These are phyloP conservation scores for Bovichtus variegatus DNA, from an alignment of 2,797 vertebrate genomes.

Conservation along the genomic window DNA sequence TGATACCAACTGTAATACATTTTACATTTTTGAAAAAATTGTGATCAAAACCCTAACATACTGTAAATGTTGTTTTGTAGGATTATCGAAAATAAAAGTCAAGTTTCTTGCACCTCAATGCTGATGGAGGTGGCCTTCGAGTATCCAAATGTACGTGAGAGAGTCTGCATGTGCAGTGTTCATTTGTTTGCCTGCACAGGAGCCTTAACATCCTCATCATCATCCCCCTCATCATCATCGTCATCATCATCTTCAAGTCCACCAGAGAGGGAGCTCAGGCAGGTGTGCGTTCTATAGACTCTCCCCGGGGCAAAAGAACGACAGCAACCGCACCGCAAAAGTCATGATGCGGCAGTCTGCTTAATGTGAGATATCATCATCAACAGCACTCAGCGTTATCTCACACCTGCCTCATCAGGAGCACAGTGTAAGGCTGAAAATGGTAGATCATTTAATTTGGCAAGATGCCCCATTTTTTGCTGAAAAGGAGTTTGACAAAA, in stretches of 20 bases:
- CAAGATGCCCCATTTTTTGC: not conserved
- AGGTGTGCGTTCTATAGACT: constrained; percentile 64
- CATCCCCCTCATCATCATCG: constrained; percentile 13
- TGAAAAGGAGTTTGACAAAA: not conserved
- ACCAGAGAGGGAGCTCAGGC: constrained; percentile 45
- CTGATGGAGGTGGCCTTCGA: not conserved
- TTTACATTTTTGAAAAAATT: not conserved
- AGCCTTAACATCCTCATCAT: not conserved
- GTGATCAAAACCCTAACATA: not conserved
- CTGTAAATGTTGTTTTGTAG: not conserved
- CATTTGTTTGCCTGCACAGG: constrained; percentile 12
- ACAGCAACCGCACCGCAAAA: constrained; percentile 43
- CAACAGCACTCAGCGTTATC: constrained; percentile 59
- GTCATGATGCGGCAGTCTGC: constrained; percentile 77
- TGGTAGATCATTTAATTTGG: constrained; percentile 17
- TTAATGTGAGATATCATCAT: constrained; percentile 75
- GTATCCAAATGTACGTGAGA: not conserved
- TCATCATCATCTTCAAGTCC: constrained; percentile 30
- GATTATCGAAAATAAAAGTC: not conserved
- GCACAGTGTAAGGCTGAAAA: constrained; percentile 7
- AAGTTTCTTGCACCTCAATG: not conserved
- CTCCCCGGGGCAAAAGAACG: constrained; percentile 45
- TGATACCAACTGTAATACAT: not conserved
- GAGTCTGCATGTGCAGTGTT: not conserved
- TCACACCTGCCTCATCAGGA: constrained; percentile 72